Evolutionary conservation across 2,888 invertebrate genomes (phyloP), one percentile per base, ranked within the genome.

Genomic region (Bellardia pandia): DNA sequence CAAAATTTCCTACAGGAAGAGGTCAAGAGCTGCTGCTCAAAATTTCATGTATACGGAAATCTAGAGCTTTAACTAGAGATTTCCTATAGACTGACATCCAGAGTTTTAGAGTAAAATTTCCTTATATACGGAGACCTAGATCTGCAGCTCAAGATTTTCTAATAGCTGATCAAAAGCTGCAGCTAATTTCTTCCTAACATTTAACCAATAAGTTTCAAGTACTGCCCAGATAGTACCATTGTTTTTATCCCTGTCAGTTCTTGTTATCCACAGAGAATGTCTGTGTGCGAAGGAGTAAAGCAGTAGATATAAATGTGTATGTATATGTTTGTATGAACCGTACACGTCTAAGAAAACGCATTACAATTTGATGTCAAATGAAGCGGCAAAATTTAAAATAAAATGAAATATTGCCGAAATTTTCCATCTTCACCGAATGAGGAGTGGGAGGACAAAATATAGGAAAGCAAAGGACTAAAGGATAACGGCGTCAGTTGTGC

Each of bases 371-470:
- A 88, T 91, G 91, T 91, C 92, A 92, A 92, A 92, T 92, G 92
- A 92, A 92, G 92, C 92, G 91, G 91, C 92, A 92, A 92, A 92
- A 89, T 91, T 91, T 90, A 88, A 90, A 90, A 87, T 85, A 89
- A 91, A 92, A 92, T 91, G 92, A 91, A 92, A 92, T 92, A 92
- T 91, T 91, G 91, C 91, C 87, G 88, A 82, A 88, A 87, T 87
- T 80, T 86, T 83, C 79, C 30, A 62, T 48, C 8, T 40, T 37
- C n/a, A 58, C 23, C 23, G 71, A 13, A 68, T 33, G 51, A 33
- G 58, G 51, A 60, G 68, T 37, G 33, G 30, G 11, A n/a, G 56
- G 0, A 16, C 14, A 51, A 45, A 23, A 23, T 23, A 23, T 13
- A 48, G 51, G 16, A 48, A 11, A 64, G 6, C 7, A 80, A 75